A percentile compares a stretch with the other conserved stretches of the same genome.
Conservation (phyloP, 1,140 invertebrate species). For the Ceratina japonica region DNA sequence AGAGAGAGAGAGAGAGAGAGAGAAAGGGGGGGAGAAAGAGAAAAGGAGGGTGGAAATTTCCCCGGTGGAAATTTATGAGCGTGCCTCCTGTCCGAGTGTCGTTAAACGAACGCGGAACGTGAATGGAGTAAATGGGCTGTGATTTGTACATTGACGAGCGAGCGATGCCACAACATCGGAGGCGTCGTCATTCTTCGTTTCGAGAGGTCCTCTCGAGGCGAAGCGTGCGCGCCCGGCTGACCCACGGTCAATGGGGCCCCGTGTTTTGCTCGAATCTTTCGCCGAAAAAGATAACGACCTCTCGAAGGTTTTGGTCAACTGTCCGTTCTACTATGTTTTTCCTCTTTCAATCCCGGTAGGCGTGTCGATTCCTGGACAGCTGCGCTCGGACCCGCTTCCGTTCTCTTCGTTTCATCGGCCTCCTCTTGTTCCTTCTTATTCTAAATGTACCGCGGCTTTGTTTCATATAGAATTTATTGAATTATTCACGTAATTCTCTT, state of each 20-base stretch:
- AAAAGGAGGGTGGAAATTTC: background rate
- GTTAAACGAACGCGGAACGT: slow-evolving; percentile 73
- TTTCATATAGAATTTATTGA: too few species aligned
- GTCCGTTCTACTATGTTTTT: slow-evolving; percentile 28
- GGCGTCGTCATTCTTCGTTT: slow-evolving; percentile 49
- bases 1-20: slow-evolving; percentile 1
- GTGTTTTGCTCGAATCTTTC: slow-evolving; percentile 70
- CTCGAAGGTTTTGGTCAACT: slow-evolving; percentile 59
- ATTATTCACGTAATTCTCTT: too few species aligned
- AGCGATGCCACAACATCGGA: slow-evolving; percentile 68
- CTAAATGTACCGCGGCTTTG: background rate
- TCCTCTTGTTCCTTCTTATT: background rate
- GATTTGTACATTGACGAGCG: slow-evolving; percentile 76
- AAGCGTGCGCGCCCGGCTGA: slow-evolving; percentile 8
- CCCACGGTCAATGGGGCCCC: slow-evolving; percentile 64
- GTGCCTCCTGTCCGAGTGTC: slow-evolving; percentile 67
- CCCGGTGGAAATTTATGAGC: slow-evolving; percentile 68
- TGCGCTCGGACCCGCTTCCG: slow-evolving; percentile 29
- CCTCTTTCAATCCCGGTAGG: slow-evolving; percentile 46
- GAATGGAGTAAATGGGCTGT: slow-evolving; percentile 78
- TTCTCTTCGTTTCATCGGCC: background rate
- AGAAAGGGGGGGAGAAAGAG: background rate
- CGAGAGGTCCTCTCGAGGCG: background rate
- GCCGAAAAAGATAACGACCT: slow-evolving; percentile 72
- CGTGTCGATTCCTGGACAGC: slow-evolving; percentile 59